Evolutionary conservation across 2,888 invertebrate species (phyloP).

Genomic region (Abrostola tripartita): DNA sequence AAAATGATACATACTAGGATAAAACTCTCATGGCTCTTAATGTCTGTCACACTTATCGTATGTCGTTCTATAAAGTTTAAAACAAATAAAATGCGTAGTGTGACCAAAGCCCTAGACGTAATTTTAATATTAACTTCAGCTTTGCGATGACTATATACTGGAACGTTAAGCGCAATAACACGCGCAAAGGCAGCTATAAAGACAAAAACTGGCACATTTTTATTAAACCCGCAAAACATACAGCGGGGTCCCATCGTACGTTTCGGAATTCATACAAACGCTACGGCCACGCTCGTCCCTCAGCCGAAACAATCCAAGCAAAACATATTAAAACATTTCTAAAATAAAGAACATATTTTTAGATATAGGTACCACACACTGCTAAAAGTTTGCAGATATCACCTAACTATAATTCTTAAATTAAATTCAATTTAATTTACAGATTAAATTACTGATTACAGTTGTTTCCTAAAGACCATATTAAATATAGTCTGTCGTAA

Average conservation of each 20-base stretch:
- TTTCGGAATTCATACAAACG: slow-evolving; percentile 78
- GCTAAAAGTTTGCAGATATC: slow-evolving; percentile 75
- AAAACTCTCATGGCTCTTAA: slow-evolving; percentile 31
- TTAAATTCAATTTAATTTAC: slow-evolving; percentile 80
- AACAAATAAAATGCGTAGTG: slow-evolving; percentile 26
- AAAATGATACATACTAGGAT: slow-evolving; percentile 55
- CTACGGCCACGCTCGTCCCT: slow-evolving; percentile 55
- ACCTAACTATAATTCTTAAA: slow-evolving; percentile 84
- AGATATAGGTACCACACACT: slow-evolving; percentile 67
- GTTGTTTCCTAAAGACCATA: slow-evolving; percentile 80
- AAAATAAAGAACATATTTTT: slow-evolving; percentile 68
- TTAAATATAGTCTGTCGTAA: slow-evolving; percentile 78
- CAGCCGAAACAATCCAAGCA: slow-evolving; percentile 70
- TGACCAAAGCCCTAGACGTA: slow-evolving; percentile 48
- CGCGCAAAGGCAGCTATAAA: slow-evolving; percentile 62
- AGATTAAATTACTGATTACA: slow-evolving; percentile 80
- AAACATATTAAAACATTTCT: slow-evolving; percentile 68
- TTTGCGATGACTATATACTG: slow-evolving; percentile 47
- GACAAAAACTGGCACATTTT: slow-evolving; percentile 47
- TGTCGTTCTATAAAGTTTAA: slow-evolving; percentile 15
- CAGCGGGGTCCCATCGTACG: slow-evolving; percentile 66
- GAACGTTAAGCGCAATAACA: slow-evolving; percentile 61
- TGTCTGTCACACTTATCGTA: slow-evolving; percentile 40
- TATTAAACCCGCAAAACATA: slow-evolving; percentile 47
- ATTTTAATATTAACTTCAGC: slow-evolving; percentile 38